Base-by-base conservation (phyloP, 2,797 vertebrate genomes). In the Squalus acanthias region DNA sequence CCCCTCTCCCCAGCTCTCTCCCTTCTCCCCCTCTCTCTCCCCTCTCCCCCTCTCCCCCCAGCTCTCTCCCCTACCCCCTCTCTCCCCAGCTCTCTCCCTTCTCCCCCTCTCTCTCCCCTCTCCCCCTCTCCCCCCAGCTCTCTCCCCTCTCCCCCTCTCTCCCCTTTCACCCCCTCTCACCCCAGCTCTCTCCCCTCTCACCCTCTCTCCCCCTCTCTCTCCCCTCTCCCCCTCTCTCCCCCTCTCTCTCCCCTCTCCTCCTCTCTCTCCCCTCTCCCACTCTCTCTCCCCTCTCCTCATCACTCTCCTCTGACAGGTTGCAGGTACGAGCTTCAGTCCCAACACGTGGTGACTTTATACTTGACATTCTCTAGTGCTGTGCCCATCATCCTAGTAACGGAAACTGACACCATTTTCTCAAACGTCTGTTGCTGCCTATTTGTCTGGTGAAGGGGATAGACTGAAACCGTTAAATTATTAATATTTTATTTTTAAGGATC, bases 401-500 rank as follows among this genome's bases (percentile, higher is more conserved):
- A 46, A 85, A 50, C 79, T 50, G 79, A 50, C 5, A 5, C 33
- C 22, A 85, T 91, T 1, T 63, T 33, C 26, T 91, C 0, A 33
- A 91, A 13, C 60, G 3, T 85, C 39, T 46, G 60, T 63, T 46
- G 79, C 65, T 33, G 72, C 3, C 72, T 33, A 26, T 50, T 50
- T 4, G 5, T 3, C 17, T 85, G 24, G 24, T 26, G 2, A 29
- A 50, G 7, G 15, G 12, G 39, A 85, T 5, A 50, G 17, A 50
- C 15, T 85, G 79, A 85, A 46, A 85, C 22, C 1, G 22, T 63
- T 96, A 72, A 70, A 10, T 95, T 22, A 39, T 89, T 46, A 70
- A 15, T 96, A 12, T 96, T 60, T 67, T 39, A 9, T 50, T 76
- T 17, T 39, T 97, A 98, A 95, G 98, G 98, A 97, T 96, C 97